Percentiles rank a stretch among this genome's conserved stretches.
Evolutionary conservation across 2,888 invertebrate genomes (phyloP).

Genomic region (Leptura quadrifasciata): DNA sequence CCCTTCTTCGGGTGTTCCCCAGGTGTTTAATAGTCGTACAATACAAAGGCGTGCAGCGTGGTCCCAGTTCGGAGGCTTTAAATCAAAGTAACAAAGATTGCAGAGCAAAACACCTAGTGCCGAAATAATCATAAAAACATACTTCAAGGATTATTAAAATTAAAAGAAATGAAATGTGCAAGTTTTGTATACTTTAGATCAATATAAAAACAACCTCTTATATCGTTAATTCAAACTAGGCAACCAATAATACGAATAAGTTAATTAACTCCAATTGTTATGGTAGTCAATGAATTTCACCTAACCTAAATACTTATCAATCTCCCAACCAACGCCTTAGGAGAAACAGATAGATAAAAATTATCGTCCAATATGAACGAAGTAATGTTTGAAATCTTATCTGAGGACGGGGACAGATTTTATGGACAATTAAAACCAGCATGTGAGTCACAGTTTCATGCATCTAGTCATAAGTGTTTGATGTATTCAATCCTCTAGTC

Average conservation of each 20-base stretch:
- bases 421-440: slow-evolving; percentile 39
- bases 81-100: no score
- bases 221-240: not conserved
- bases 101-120: no score
- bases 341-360: slow-evolving; percentile 11
- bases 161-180: no score
- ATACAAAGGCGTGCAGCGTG: no score
- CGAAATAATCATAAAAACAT: no score
- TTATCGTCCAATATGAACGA: slow-evolving; percentile 24
- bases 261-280: slow-evolving; percentile 10
- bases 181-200: no score
- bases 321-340: not conserved
- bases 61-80: no score
- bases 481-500: slow-evolving; percentile 19
- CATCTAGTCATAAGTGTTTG: slow-evolving; percentile 41
- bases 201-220: no score
- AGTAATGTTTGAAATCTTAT: slow-evolving; percentile 32
- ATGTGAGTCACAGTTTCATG: slow-evolving; percentile 44
- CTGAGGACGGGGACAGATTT: slow-evolving; percentile 16
- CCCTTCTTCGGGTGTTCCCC: no score
- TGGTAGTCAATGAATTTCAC: slow-evolving; percentile 15
- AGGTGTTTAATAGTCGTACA: no score
- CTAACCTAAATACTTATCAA: slow-evolving; percentile 33
- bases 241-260: slow-evolving; percentile 27
- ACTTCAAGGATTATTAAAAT: no score